These are phyloP conservation scores for Channa striata DNA, from an alignment of 2,797 vertebrate genomes.

Conservation along the genomic window DNA sequence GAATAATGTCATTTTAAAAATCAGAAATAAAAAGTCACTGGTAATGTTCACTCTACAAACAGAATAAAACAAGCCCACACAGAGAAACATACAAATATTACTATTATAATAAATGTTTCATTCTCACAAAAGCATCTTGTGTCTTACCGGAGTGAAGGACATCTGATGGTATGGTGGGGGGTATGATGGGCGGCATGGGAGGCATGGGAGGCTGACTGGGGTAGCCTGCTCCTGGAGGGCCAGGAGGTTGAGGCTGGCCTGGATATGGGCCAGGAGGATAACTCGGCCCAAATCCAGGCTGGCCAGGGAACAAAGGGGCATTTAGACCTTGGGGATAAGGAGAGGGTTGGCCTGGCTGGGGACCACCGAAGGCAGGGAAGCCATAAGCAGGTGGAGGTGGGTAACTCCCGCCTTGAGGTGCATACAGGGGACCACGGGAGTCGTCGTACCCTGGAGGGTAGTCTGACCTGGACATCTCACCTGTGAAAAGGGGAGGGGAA, in stretches of 20 bases:
- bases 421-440: slow-evolving; percentile 78
- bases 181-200: slow-evolving; percentile 77
- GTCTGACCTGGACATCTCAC: slow-evolving; percentile 88
- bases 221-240: slow-evolving; percentile 69
- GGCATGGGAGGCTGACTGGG: slow-evolving; percentile 76
- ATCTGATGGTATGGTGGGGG: slow-evolving; percentile 75
- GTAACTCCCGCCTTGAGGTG: slow-evolving; percentile 75
- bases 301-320: slow-evolving; percentile 57
- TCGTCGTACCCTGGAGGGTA: slow-evolving; percentile 90
- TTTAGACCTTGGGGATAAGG: slow-evolving; percentile 69
- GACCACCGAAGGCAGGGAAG: slow-evolving; percentile 68
- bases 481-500: slow-evolving; percentile 31
- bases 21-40: no score
- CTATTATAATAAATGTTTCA: no score
- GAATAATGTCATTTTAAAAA: not conserved
- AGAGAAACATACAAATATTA: no score
- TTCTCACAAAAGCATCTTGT: not conserved
- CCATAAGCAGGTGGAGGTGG: slow-evolving; percentile 78
- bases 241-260: slow-evolving; percentile 73
- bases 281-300: slow-evolving; percentile 36
- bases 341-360: slow-evolving; percentile 60
- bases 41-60: no score
- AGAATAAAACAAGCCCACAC: no score
- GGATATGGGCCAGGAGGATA: slow-evolving; percentile 70
- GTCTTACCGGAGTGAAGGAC: slow-evolving; percentile 79